These are phyloP conservation scores for Sebastes kiyomatsui DNA, from an alignment of 2,797 vertebrate species.

Conservation along the genomic window DNA sequence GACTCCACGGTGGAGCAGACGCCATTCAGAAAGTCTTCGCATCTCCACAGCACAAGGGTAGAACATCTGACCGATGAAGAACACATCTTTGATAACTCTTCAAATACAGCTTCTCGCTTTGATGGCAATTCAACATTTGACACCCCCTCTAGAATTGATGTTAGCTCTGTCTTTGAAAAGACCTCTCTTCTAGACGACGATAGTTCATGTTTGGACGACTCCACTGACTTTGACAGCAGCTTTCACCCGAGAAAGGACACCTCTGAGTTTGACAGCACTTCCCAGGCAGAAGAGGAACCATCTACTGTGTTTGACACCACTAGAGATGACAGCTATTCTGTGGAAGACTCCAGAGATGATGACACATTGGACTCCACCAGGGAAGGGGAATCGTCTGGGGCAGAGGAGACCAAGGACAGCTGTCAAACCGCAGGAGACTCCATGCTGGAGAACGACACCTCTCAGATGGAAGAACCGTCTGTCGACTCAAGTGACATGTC, in stretches of 20 bases:
- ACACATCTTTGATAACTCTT: slow-evolving; percentile 58
- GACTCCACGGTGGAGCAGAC: slow-evolving; percentile 34
- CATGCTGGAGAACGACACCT: slow-evolving; percentile 57
- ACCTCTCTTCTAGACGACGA: slow-evolving; percentile 32
- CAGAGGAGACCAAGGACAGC: slow-evolving; percentile 60
- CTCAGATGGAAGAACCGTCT: slow-evolving; percentile 60
- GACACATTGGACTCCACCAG: slow-evolving; percentile 57
- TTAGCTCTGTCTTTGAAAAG: slow-evolving; percentile 57
- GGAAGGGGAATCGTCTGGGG: slow-evolving; percentile 52
- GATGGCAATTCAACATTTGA: slow-evolving; percentile 44
- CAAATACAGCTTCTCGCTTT: slow-evolving; percentile 21
- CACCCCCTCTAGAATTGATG: slow-evolving; percentile 37
- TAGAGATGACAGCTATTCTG: slow-evolving; percentile 46
- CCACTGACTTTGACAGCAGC: slow-evolving; percentile 50
- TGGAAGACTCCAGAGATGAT: slow-evolving; percentile 60
- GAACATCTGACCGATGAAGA: slow-evolving; percentile 45
- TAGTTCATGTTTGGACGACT: slow-evolving; percentile 49
- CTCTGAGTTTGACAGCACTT: slow-evolving; percentile 55
- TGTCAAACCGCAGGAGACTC: slow-evolving; percentile 59
- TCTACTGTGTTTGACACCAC: slow-evolving; percentile 57
- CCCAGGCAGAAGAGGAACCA: slow-evolving; percentile 49
- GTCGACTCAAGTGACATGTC: slow-evolving; percentile 54
- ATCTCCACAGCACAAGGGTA: slow-evolving; percentile 49
- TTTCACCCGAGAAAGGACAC: slow-evolving; percentile 35
- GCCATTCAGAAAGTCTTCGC: slow-evolving; percentile 45